Evolutionary conservation across 30 jellyfish, hydroid and myxozoan genomes (phyloP), one percentile per base, ranked within the genome.

Genomic region (Morbakka virulenta): DNA sequence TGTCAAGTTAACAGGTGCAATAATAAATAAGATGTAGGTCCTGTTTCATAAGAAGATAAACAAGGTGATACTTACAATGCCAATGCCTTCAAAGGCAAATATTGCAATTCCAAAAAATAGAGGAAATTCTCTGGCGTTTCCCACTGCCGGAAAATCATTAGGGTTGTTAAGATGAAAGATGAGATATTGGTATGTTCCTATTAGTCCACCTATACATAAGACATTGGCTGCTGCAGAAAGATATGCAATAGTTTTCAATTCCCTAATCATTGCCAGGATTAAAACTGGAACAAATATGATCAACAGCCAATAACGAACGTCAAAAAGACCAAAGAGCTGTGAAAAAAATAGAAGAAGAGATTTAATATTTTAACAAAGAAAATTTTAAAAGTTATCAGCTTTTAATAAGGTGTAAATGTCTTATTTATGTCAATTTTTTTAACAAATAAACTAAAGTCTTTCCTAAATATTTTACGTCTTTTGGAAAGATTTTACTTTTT

Each of bases 61-160:
- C 17, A 17, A 41, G 17, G 17, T 33, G 28, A 2, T 20, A 93
- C 97, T 79, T 72, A 94, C 99, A 4, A 94, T 95, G 24, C 98
- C 99, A 61, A 94, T 94, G 31, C 99, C 99, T 73, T 94, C 99
- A 51, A 90, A 94, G 1, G 99, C 96, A 81, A 94, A 94, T 1
- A 94, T 79, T 2, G 99, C 97, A 4, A 79, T 87, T 13, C 99
- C 99, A 85, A 94, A 94, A 70, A 94, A 94, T 50, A 94, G 63
- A 2, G 99, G 99, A 49, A 87, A 85, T 34, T 88, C 96, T 34
- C 79, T 87, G 11, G 88, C 65, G 2, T 84, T 89, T 14, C 81
- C 96, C 34, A 52, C 52, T 11, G 99, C 84, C 14, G 99, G 95
- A 62, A 86, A 94, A 29, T 63, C 79, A 52, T 76, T 95, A 9